Base-by-base conservation (phyloP, 2,888 invertebrate genomes). In the Lamproptera curius region DNA sequence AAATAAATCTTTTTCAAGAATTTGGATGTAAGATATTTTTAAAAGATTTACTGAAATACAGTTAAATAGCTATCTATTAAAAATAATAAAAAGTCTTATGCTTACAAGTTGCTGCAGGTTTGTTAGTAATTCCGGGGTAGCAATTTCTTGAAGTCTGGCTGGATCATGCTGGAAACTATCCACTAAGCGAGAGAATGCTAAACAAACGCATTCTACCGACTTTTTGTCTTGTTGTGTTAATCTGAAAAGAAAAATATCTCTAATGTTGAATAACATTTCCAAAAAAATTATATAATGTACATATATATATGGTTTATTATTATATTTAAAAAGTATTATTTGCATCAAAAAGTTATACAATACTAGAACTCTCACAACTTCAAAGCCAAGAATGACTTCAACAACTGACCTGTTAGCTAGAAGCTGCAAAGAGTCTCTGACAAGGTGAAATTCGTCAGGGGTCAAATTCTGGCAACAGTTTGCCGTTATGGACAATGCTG, bases 391-490 rank as follows among this genome's bases (percentile, higher is more conserved):
- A n/a, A n/a, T n/a, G n/a, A n/a, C n/a, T n/a, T n/a, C n/a, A n/a
- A n/a, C n/a, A n/a, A 40, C 6, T 41, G 28, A 87, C 87, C 88
- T 80, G 62, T 86, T 93, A 39, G 97, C 97, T 43, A 99, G 88
- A 43, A 97, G 87, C 10, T 95, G 91, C 57, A 99, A 86, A 14
- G 97, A 97, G 54, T 97, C 97, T 51, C 93, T 90, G 16, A 98
- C 95, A 64, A 96, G 93, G 68, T 95, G 95, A 81, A 99, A 99
- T 83, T 99, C 99, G 65, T 98, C 98, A 1, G 93, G 90, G 34
- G 95, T 95, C 63, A 98, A 90, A 84, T 96, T 97, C 76, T 97
- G 94, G 76, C 98, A 99, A 81, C 99, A 99, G 79, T 99, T 99
- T 47, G 99, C 98, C 0, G 98, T 97, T 59, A 99, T 96, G 16